Base-by-base conservation (phyloP, 2,888 invertebrate species). In the Thelaira solivaga region DNA sequence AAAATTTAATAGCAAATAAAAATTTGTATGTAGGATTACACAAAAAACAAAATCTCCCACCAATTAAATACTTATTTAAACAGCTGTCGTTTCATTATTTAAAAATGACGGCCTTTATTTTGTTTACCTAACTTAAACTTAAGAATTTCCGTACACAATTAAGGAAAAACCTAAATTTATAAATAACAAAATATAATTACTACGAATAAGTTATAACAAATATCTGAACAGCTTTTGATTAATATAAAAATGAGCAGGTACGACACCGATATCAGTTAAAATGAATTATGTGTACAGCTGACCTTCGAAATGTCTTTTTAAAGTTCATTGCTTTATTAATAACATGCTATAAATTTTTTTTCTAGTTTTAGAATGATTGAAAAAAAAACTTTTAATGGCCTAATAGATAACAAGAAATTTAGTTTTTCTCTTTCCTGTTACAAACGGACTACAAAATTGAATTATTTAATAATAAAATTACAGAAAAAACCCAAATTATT, bases 111-210 rank as follows among this genome's bases (percentile, higher is more conserved):
- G 62, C 36, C 39, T 31, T 71, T 18, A 43, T 53, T 43, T 45
- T 72, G 43, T 43, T 62, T n/a, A 71, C 61, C 20, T 36, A n/a
- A n/a, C n/a, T n/a, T n/a, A 72, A 55, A 49, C 13, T 62, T 69
- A 20, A 62, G 57, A 74, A 74, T 64, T 77, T 73, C 77, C 73
- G 62, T 34, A 64, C 61, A 61, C 45, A 62, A 53, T 64, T 73
- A 64, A 73, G 77, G 73, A 49, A 77, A 47, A 76, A 78, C 74
- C 8, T 69, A 73, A 59, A 74, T 73, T 67, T 61, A 47, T 24
- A 36, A 57, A 20, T 24, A 68, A 53, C n/a, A 51, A 53, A 34
- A 62, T 53, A 53, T 47, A 72, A 62, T 29, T n/a, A n/a, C n/a
- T n/a, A n/a, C n/a, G n/a, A 49, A 53, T 34, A 45, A 64, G n/a